Base-by-base conservation (phyloP, 2,113 vertebrate species). In the Sminthopsis crassicaudata region DNA sequence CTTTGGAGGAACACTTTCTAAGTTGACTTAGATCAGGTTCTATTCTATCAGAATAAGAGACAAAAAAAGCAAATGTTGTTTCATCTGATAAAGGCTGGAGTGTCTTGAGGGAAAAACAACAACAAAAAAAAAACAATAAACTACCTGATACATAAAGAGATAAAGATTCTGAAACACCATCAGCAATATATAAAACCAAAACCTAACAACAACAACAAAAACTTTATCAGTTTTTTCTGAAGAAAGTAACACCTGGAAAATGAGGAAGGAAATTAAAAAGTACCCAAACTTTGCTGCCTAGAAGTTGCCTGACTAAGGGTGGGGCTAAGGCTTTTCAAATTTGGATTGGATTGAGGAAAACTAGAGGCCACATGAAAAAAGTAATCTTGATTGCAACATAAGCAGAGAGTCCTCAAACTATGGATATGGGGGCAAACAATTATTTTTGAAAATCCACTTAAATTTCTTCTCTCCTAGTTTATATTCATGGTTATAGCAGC, bases 241-340 rank as follows among this genome's bases (percentile, higher is more conserved):
- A 93, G 23, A 91, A 57, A 25, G 30, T 25, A 8, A 3, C 1
- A 19, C 42, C 84, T 36, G 7, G n/a, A 1, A n/a, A 12, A 19
- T 23, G 19, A 23, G n/a, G 26, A 46, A 26, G 19, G 50, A 51
- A 67, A 42, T 10, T 2, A 16, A 26, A 36, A 11, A 27, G 46
- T 1, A 50, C 11, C 14, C 0, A 8, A 46, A 24, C 48, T 7
- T 7, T 22, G 23, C 5, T 88, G 30, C n/a, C n/a, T 22, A 22
- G 53, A 22, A 53, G 19, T 53, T 42, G 22, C n/a, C 22, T n/a
- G 53, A 25, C 22, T 27, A 60, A 50, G 7, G 2, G 24, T 67
- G 26, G 14, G 42, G 12, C 12, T 25, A 0, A 42, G 46, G 6
- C 5, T 53, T 53, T 16, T 53, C 53, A 53, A 53, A 22, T 22